Evolutionary conservation across 1,140 invertebrate genomes (phyloP), one percentile per base, ranked within the genome.

Genomic region (Anastrepha ludens): DNA sequence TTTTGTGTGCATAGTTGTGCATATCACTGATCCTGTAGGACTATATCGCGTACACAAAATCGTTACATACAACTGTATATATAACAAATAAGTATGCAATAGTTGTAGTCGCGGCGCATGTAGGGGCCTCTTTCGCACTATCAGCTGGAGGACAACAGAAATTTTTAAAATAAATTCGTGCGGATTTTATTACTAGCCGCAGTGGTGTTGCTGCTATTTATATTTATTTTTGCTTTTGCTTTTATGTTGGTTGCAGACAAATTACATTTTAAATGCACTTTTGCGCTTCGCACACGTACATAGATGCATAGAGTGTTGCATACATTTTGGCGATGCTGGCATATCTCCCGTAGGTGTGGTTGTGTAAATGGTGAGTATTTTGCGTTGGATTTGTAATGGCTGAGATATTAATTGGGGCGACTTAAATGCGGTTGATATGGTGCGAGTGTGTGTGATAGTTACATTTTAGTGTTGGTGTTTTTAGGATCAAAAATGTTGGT

Each of bases 201-300:
- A 81, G 55, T 81, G 15, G 44, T 81, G 47, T 81, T 81, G 47
- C 0, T 81, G 47, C 17, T 81, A 81, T 55, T 55, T 81, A 81
- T n/a, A 55, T 44, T 44, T 81, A 13, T 58, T 81, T 6, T 55
- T 81, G 50, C 55, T 81, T 7, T 58, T 58, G 74, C 17, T 58
- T 17, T 74, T 87, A 74, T 88, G 88, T 67, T 87, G 81, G 89
- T 88, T 88, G 89, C 89, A 92, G 91, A 92, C 91, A 92, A 92
- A 92, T 92, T 92, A 92, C 91, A 91, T 92, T 92, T 92, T 92
- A 91, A 92, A 92, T 92, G 91, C 91, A 92, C 88, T 87, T 88
- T 87, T 87, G 74, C 6, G 47, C 47, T 20, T 2, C 44, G 29
- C 64, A 67, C 7, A 67, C 29, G 6, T 11, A 1, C 29, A 29